These are phyloP conservation scores for Pelobates fuscus DNA, from an alignment of 2,113 vertebrate genomes.

Conservation along the genomic window DNA sequence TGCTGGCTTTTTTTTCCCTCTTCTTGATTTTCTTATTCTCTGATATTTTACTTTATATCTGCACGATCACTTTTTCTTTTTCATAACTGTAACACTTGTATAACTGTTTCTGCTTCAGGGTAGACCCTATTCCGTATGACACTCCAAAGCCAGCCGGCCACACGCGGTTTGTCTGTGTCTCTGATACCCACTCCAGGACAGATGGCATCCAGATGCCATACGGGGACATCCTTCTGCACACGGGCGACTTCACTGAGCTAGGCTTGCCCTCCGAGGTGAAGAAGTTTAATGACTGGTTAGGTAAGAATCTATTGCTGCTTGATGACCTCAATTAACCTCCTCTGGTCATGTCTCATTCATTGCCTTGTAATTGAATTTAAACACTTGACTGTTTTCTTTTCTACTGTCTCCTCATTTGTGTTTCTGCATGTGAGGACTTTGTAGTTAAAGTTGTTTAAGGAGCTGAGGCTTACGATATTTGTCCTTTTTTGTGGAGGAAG, in stretches of 20 bases:
- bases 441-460: slow-evolving; percentile 23
- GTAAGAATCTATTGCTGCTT: slow-evolving; percentile 84
- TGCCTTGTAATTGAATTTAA: slow-evolving; percentile 78
- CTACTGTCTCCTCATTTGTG: slow-evolving; percentile 39
- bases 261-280: slow-evolving; percentile 98
- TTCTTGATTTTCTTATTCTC: neutral
- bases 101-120: slow-evolving; percentile 80
- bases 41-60: too few relatives aligned
- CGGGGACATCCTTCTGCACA: slow-evolving; percentile 97
- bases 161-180: slow-evolving; percentile 97
- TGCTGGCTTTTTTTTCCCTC: neutral
- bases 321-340: slow-evolving; percentile 80
- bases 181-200: slow-evolving; percentile 97
- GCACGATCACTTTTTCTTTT: too few relatives aligned
- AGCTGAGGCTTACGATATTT: neutral
- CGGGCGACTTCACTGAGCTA: slow-evolving; percentile 97
- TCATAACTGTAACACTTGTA: slow-evolving; percentile 22
- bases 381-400: slow-evolving; percentile 54
- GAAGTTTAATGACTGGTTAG: slow-evolving; percentile 99
- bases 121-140: slow-evolving; percentile 96
- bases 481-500: too few relatives aligned
- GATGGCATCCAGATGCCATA: slow-evolving; percentile 99
- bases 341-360: slow-evolving; percentile 71
- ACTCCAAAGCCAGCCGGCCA: slow-evolving; percentile 95
- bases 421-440: slow-evolving; percentile 44